Evolutionary conservation across 2,888 invertebrate genomes (phyloP).

Genomic region (Ectemnius cavifrons): DNA sequence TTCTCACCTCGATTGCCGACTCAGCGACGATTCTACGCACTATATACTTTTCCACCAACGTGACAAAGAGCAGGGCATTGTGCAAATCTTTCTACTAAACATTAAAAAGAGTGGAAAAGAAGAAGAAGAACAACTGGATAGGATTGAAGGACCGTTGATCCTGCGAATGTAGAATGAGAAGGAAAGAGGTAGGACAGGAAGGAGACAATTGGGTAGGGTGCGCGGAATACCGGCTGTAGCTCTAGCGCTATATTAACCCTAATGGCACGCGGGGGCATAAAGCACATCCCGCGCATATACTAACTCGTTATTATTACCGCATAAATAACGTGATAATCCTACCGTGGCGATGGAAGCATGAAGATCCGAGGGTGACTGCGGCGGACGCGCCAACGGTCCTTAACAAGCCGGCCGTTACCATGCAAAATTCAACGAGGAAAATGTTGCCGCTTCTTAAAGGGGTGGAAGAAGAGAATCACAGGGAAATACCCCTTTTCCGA

Average conservation of each 20-base stretch:
- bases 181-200: constrained; percentile 33
- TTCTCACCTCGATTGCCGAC: constrained; percentile 31
- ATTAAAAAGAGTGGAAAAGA: background rate
- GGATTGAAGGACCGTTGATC: constrained; percentile 4
- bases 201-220: constrained; percentile 13
- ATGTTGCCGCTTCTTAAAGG: background rate
- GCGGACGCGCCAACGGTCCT: constrained; percentile 32
- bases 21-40: constrained; percentile 30
- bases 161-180: constrained; percentile 27
- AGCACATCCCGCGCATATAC: constrained; percentile 77
- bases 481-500: too few relatives aligned
- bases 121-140: background rate
- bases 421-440: constrained; percentile 1
- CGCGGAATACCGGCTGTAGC: constrained; percentile 46
- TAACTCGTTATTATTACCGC: constrained; percentile 78
- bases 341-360: constrained; percentile 61
- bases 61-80: too few relatives aligned
- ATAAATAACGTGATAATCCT: constrained; percentile 78
- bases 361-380: constrained; percentile 46
- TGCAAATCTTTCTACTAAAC: background rate
- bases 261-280: constrained; percentile 77
- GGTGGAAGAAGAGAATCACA: too few relatives aligned
- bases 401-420: background rate
- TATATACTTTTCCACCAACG: constrained; percentile 29
- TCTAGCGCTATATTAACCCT: constrained; percentile 76